These are phyloP conservation scores for Pagetopsis macropterus DNA, from an alignment of 2,797 vertebrate species.

Conservation along the genomic window DNA sequence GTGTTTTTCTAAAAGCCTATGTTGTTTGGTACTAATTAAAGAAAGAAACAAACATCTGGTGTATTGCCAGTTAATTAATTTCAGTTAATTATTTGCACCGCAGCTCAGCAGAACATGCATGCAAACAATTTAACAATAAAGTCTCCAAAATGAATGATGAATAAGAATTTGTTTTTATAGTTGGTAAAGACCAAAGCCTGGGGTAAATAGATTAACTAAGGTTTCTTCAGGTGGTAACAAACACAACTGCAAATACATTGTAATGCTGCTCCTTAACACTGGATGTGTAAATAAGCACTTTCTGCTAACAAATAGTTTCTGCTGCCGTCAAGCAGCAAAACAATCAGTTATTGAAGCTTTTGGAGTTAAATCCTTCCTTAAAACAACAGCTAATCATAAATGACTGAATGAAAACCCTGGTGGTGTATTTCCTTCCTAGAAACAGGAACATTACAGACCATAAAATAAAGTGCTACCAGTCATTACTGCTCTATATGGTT, in stretches of 20 bases:
- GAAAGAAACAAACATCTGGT: no score
- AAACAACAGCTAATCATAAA: background rate
- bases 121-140: no score
- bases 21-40: background rate
- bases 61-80: conserved; percentile 1
- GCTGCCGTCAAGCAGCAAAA: background rate
- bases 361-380: background rate
- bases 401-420: no score
- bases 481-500: no score
- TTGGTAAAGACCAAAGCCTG: background rate
- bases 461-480: background rate
- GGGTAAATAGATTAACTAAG: background rate
- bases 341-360: background rate
- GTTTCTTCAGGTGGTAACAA: background rate
- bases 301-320: background rate
- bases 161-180: no score
- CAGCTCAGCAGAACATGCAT: background rate
- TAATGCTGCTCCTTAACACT: background rate
- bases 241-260: background rate
- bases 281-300: background rate
- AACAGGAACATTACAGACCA: conserved; percentile 8
- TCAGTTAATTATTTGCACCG: conserved; percentile 29
- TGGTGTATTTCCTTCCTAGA: background rate
- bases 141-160: no score
- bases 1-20: background rate